phyloP scores from a whole-genome alignment of 2,797 vertebrate genomes.

The Ispidina picta region DNA sequence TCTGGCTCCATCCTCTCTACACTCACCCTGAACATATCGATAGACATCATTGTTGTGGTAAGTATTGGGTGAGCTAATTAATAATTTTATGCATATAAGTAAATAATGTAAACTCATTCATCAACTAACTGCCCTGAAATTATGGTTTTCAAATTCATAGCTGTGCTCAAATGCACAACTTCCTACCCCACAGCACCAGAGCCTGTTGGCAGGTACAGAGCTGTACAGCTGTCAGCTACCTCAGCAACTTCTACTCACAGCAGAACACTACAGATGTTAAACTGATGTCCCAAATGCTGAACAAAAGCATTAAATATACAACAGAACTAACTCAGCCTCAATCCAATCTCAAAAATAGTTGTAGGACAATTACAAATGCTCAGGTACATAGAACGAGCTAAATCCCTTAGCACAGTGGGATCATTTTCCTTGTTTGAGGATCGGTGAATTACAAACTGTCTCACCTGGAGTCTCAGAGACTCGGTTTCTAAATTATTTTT shows the following conservation, averaged over 20 bases:
- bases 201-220: background rate
- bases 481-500: conserved; percentile 34
- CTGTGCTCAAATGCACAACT: background rate
- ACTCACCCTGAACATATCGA: too few species aligned
- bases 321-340: background rate
- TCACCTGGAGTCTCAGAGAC: background rate
- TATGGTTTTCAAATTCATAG: background rate
- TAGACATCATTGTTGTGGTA: background rate
- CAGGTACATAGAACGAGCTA: background rate
- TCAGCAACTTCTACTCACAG: background rate
- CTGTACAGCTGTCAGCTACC: background rate
- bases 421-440: background rate
- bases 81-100: background rate
- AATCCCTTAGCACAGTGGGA: background rate
- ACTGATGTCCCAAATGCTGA: background rate
- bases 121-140: background rate
- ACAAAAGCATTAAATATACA: background rate
- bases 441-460: background rate
- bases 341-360: background rate
- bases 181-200: background rate
- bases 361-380: background rate
- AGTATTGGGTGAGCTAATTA: background rate
- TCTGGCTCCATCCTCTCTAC: too few species aligned
- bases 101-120: background rate
- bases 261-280: background rate